Evolutionary conservation across 2,797 vertebrate species (phyloP), one percentile per base, ranked within the genome.

Genomic region (Parotocinclus haroldoi): DNA sequence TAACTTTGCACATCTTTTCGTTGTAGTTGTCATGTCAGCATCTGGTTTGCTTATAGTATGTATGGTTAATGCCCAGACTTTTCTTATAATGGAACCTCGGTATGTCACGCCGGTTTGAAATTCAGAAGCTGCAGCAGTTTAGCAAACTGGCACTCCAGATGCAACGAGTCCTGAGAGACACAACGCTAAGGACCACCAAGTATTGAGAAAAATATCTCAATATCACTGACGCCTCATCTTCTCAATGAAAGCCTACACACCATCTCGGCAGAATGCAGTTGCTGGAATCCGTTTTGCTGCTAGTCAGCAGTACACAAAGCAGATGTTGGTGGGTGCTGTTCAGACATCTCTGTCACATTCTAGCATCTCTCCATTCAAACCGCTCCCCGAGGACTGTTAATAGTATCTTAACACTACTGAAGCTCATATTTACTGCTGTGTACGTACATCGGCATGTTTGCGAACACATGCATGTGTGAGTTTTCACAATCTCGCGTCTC

Each of bases 321-420:
- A 72, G 69, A 66, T 72, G 69, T 61, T 72, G 63, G 63, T 57
- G 69, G 69, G 66, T 63, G 51, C 45, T 58, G 56, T 53, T 66
- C 69, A 59, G 69, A 64, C 63, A 49, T 60, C 63, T 72, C 63
- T 66, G 69, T 72, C 69, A 72, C 63, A 66, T 72, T 65, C 58
- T 40, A 36, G 36, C 44, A 50, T 53, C 64, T 66, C 63, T 59
- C 62, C 37, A 63, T 62, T 66, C 65, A 52, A n/a, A 51, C 63
- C 57, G 58, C 67, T 69, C 67, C 72, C 68, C 70, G 63, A 74
- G 66, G 63, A 70, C 58, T 63, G 66, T 70, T 74, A 66, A 70
- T 66, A 66, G 63, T 71, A 67, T 67, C 68, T 48, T 60, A 57
- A 49, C 44, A 55, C 72, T 57, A 66, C 57, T 63, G 58, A 55